These are phyloP conservation scores for Panthera uncia DNA, from an alignment of 2,113 vertebrate species.

Conservation along the genomic window DNA sequence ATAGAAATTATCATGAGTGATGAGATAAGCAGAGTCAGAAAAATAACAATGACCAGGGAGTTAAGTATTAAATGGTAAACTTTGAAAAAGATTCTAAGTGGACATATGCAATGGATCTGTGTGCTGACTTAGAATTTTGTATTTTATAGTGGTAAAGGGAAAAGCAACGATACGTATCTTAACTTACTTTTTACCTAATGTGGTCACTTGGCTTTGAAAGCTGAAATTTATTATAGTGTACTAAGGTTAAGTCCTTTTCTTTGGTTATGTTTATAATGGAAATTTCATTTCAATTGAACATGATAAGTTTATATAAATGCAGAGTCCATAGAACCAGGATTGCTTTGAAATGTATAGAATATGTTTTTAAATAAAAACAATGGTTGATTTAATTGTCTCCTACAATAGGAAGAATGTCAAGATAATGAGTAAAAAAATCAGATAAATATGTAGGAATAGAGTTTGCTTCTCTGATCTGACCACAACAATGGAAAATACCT, in stretches of 20 bases:
- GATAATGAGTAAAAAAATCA: neutral
- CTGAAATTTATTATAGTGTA: neutral
- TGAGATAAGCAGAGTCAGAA: neutral
- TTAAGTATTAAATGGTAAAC: neutral
- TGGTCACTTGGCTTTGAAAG: neutral
- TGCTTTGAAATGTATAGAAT: neutral
- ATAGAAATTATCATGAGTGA: neutral
- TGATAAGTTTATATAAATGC: neutral
- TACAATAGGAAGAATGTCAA: neutral
- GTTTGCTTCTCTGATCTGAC: neutral
- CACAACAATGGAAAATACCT: neutral
- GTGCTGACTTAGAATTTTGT: neutral
- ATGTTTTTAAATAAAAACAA: neutral
- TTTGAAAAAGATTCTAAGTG: neutral
- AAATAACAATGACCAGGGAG: neutral
- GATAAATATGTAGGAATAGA: neutral
- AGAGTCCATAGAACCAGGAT: neutral
- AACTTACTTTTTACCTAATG: neutral
- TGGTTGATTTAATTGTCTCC: neutral
- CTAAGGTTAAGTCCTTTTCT: neutral
- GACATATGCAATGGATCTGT: neutral
- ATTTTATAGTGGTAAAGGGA: neutral
- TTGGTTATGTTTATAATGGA: neutral
- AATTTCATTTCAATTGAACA: neutral
- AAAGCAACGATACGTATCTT: neutral